Evolutionary conservation across 2,113 vertebrate species (phyloP).

Genomic region (Puntigrus tetrazona): DNA sequence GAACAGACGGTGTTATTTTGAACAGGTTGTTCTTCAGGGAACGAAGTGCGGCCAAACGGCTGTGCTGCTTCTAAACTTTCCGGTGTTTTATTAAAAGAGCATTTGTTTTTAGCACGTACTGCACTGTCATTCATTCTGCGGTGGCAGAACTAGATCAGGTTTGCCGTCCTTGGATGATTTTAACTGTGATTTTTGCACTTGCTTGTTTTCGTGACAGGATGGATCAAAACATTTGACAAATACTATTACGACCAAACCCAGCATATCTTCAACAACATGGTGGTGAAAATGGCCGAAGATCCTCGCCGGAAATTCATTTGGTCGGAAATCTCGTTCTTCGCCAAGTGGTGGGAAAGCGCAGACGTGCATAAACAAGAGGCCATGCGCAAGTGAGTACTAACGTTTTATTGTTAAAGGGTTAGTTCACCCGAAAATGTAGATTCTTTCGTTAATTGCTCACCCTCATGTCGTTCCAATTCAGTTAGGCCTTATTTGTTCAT

Average conservation of each 20-base stretch:
- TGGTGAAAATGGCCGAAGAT: conserved; percentile 93
- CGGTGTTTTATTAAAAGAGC: conserved; percentile 47
- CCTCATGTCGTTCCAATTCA: no score
- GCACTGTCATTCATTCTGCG: neutral
- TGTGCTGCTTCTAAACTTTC: neutral
- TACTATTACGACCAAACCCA: conserved; percentile 96
- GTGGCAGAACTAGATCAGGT: neutral
- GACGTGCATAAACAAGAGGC: conserved; percentile 85
- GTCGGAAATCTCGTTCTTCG: conserved; percentile 94
- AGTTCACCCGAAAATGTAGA: neutral
- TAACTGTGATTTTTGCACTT: neutral
- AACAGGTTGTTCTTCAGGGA: neutral
- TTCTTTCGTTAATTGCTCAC: neutral
- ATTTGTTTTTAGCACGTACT: neutral
- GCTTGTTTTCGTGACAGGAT: conserved; percentile 80
- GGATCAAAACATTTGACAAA: conserved; percentile 99
- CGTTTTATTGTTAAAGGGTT: neutral
- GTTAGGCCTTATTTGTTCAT: no score
- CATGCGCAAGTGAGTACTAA: conserved; percentile 86
- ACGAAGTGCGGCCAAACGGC: neutral
- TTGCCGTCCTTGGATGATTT: neutral
- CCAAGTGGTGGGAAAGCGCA: conserved; percentile 97
- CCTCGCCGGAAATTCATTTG: conserved; percentile 93
- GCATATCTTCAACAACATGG: conserved; percentile 97
- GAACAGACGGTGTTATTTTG: conserved; percentile 46